Evolutionary conservation across 2,113 vertebrate species (phyloP), one percentile per base, ranked within the genome.

Genomic region (Sterrhoptilus dennistouni): DNA sequence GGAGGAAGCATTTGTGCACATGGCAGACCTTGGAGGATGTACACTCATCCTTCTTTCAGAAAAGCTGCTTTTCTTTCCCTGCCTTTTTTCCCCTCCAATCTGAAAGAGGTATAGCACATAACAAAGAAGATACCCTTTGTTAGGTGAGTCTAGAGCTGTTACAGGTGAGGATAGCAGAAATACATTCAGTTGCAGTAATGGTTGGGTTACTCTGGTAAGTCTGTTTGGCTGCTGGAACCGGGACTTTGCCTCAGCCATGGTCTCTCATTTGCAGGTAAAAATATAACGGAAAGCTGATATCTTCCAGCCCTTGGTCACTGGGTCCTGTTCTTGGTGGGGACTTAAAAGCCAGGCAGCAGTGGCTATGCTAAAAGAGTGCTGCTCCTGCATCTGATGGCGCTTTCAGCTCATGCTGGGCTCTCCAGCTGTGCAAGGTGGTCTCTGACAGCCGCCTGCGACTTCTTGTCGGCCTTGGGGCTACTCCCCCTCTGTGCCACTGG

Each of bases 381-480:
- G 10, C 17, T 57, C 35, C 25, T 60, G 42, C 25, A 52, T 45
- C 29, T 64, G 68, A 5, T 45, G 59, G 19, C 3, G 14, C 9
- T 64, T 82, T 64, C 40, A 78, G 64, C 25, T 85, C 23, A 0
- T 38, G 40, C 40, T 59, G 92, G 31, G 59, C 57, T 83, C 56
- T 61, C 65, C 45, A 56, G 71, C 56, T 70, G 40, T 28, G 27
- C 2, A 4, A 6, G 33, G 42, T 64, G 61, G 45, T 80, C 24
- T 70, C 72, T 0, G 2, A 12, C 1, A 0, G 57, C 36, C 1
- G 3, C 45, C 54, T 9, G 4, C 3, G 25, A 13, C 25, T 57
- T 11, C 45, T 49, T 6, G 10, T 45, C 31, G 28, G 33, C 45
- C 54, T 31, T 47, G 63, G 47, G n/a, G 66, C 61, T 60, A 6